A percentile compares a stretch with the other conserved stretches of the same genome.
phyloP scores from a whole-genome alignment of 2,797 vertebrate species.

The Denticeps clupeoides region DNA sequence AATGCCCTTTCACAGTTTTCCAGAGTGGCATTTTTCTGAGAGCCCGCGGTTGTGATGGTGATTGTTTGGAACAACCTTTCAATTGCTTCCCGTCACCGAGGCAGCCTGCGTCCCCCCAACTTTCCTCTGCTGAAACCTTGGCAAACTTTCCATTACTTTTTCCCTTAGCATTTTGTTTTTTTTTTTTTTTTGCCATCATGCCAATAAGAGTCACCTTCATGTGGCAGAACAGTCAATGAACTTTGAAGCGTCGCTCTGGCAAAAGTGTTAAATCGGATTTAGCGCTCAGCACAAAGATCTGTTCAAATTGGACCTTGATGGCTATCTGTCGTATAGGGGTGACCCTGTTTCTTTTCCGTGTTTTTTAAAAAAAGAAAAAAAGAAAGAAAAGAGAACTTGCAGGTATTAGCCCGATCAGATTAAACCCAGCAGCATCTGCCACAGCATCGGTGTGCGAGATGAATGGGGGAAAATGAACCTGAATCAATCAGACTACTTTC shows the following conservation, averaged over 20 bases:
- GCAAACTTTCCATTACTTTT: too few species aligned
- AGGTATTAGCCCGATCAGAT: conserved; percentile 26
- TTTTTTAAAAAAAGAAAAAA: too few species aligned
- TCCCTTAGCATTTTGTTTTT: too few species aligned
- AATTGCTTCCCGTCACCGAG: not conserved
- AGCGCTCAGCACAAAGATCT: conserved; percentile 11
- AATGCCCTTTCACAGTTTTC: conserved; percentile 20
- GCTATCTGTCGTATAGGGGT: too few species aligned
- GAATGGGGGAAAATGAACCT: conserved; percentile 5
- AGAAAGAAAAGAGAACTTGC: conserved; percentile 6
- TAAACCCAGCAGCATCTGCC: conserved; percentile 10
- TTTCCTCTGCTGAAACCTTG: conserved; percentile 5
- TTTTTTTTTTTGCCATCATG: too few species aligned
- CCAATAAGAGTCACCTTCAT: conserved; percentile 12
- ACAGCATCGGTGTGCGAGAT: too few species aligned
- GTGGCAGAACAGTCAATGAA: too few species aligned
- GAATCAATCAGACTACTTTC: conserved; percentile 21
- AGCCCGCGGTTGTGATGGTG: not conserved
- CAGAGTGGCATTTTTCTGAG: conserved; percentile 11
- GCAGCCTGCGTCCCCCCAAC: not conserved
- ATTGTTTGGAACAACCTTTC: not conserved
- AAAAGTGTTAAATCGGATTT: conserved; percentile 29
- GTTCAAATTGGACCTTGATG: too few species aligned
- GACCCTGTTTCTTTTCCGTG: conserved; percentile 11
- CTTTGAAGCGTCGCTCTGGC: conserved; percentile 6